Conservation (phyloP, 2,888 invertebrate species). For the Tromatobia lineatoria region DNA sequence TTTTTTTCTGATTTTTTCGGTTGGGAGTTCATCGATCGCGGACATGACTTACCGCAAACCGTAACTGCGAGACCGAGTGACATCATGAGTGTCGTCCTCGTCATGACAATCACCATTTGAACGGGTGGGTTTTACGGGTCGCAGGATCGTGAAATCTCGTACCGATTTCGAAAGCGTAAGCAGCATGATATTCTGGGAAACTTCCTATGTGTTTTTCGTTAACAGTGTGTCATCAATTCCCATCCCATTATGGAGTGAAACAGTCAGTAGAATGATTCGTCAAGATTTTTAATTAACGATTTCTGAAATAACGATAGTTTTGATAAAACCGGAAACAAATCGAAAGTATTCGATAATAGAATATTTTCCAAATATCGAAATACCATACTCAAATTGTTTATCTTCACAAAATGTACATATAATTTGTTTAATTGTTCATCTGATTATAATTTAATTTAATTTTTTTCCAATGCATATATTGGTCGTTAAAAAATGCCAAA, state of each 20-base stretch:
- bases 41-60: slow-evolving; percentile 60
- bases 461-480: too few species aligned
- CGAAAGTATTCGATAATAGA: too few species aligned
- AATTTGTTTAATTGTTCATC: too few species aligned
- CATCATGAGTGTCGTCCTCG: slow-evolving; percentile 15
- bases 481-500: too few species aligned
- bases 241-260: neutral
- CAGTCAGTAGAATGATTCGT: neutral
- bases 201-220: neutral
- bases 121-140: neutral
- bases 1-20: slow-evolving; percentile 59
- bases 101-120: slow-evolving; percentile 14
- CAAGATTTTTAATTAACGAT: too few species aligned
- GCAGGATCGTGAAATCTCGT: neutral
- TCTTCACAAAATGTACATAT: too few species aligned
- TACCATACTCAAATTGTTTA: too few species aligned
- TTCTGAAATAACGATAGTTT: too few species aligned
- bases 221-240: slow-evolving; percentile 23
- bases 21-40: slow-evolving; percentile 72
- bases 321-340: too few species aligned
- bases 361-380: too few species aligned
- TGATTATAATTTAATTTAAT: too few species aligned
- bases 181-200: slow-evolving; percentile 18
- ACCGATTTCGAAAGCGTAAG: slow-evolving; percentile 44
- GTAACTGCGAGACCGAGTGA: slow-evolving; percentile 7